A percentile compares a stretch with the other conserved stretches of the same genome.
These are phyloP conservation scores for Tokudaia muenninki DNA, from an alignment of 2,797 vertebrate species.

Conservation along the genomic window DNA sequence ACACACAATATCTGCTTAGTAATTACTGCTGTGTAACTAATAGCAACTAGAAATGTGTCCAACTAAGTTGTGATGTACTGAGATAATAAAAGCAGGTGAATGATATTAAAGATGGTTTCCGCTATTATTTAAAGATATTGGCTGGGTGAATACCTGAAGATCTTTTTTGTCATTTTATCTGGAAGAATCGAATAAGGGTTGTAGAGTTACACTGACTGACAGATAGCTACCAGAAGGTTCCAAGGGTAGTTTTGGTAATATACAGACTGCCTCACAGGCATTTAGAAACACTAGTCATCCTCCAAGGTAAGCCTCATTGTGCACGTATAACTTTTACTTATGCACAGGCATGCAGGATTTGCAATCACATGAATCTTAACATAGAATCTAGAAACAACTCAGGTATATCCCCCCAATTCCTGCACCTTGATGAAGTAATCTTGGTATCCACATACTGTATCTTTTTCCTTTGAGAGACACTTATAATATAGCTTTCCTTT, in stretches of 20 bases:
- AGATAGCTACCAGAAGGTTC: neutral
- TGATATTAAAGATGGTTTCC: neutral
- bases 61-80: neutral
- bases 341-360: neutral
- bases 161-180: constrained; percentile 30
- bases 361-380: constrained; percentile 14
- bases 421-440: neutral
- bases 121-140: neutral
- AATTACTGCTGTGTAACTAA: neutral
- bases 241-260: constrained; percentile 14
- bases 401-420: accelerated
- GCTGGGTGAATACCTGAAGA: neutral
- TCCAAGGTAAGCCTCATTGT: neutral
- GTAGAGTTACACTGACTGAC: neutral
- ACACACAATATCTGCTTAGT: neutral
- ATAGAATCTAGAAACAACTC: neutral
- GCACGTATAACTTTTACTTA: neutral
- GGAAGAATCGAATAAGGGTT: neutral
- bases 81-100: constrained; percentile 2
- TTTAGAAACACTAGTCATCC: neutral
- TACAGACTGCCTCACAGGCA: neutral
- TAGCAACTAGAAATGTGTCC: neutral
- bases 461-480: constrained; percentile 17
- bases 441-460: neutral
- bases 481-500: neutral